These are phyloP conservation scores for Merodon equestris DNA, from an alignment of 2,888 invertebrate species.

Conservation along the genomic window DNA sequence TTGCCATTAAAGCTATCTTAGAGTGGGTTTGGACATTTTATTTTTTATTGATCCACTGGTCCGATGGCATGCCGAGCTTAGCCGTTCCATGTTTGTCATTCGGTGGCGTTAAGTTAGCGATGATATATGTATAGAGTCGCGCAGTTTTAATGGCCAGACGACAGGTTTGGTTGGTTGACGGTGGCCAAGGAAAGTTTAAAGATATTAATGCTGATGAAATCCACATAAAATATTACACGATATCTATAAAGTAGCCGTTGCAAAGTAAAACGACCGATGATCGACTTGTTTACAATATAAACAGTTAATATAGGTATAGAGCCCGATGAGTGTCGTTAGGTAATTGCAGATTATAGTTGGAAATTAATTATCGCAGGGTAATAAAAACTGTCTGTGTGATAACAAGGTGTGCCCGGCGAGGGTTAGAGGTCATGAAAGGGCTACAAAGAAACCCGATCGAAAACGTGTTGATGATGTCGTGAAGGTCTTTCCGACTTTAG, in stretches of 20 bases:
- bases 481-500: too few species aligned
- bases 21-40: constrained; percentile 23
- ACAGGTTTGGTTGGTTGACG: constrained; percentile 27
- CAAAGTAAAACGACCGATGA: constrained; percentile 39
- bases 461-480: too few species aligned
- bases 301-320: constrained; percentile 27
- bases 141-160: constrained; percentile 11
- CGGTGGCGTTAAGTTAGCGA: constrained; percentile 19
- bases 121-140: constrained; percentile 50
- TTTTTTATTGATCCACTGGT: constrained; percentile 27
- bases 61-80: background rate
- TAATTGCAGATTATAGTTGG: constrained; percentile 6
- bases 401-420: background rate
- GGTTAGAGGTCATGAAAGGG: too few species aligned
- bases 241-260: constrained; percentile 14
- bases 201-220: constrained; percentile 63
- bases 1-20: constrained; percentile 31
- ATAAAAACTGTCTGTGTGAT: background rate
- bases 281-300: constrained; percentile 43
- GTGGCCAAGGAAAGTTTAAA: constrained; percentile 36
- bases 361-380: too few species aligned
- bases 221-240: constrained; percentile 43
- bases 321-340: constrained; percentile 17
- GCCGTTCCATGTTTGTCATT: constrained; percentile 1
- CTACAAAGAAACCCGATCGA: too few species aligned